Evolutionary conservation across 2,113 vertebrate genomes (phyloP).

Genomic region (Himantopus leucocephalus): DNA sequence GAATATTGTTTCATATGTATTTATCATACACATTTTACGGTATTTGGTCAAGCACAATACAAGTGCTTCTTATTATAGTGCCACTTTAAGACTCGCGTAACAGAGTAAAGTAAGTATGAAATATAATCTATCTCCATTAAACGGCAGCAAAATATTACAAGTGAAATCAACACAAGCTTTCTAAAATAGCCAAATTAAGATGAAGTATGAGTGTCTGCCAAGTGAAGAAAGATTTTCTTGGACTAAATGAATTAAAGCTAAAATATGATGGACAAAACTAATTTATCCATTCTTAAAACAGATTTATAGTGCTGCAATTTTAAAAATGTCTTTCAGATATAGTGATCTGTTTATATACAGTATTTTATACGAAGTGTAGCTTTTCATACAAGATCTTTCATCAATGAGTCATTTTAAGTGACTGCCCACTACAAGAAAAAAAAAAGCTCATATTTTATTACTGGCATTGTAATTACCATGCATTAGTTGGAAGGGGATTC

Average conservation of each 20-base stretch:
- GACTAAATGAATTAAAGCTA: slow-evolving; percentile 18
- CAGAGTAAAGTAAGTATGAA: neutral
- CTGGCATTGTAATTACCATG: neutral
- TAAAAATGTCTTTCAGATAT: neutral
- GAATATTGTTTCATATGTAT: neutral
- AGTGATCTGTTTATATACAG: neutral
- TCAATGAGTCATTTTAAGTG: neutral
- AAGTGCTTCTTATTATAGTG: neutral
- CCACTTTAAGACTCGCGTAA: neutral
- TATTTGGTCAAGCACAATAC: neutral
- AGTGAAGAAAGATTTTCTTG: slow-evolving; percentile 2
- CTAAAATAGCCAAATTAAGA: slow-evolving; percentile 3
- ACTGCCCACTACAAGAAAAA: neutral
- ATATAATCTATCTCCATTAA: slow-evolving; percentile 13
- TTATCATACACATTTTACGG: neutral
- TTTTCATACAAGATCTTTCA: neutral
- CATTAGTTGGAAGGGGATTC: neutral
- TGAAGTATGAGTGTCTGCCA: slow-evolving; percentile 5
- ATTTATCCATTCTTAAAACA: slow-evolving; percentile 8
- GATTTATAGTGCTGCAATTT: neutral
- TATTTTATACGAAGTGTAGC: neutral
- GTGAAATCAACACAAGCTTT: slow-evolving; percentile 34
- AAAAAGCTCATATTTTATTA: neutral
- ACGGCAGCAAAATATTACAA: slow-evolving; percentile 22
- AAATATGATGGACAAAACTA: neutral